These are phyloP conservation scores for Aramus guarauna DNA, from an alignment of 2,113 vertebrate species.

Conservation along the genomic window DNA sequence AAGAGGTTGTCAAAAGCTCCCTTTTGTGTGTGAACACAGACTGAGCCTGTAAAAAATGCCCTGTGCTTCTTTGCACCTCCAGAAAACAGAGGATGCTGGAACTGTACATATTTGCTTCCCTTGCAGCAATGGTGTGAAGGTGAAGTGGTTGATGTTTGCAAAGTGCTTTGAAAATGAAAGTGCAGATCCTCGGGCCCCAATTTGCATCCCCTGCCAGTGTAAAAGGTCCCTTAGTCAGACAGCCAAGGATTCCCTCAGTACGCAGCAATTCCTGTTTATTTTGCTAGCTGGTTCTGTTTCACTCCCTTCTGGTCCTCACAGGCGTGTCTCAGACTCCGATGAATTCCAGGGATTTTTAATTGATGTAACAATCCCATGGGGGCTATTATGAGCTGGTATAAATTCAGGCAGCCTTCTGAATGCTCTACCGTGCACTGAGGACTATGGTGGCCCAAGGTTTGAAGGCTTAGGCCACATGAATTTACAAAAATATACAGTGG, in stretches of 20 bases:
- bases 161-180: slow-evolving; percentile 67
- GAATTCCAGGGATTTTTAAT: slow-evolving; percentile 51
- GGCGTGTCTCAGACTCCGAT: not conserved
- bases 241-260: slow-evolving; percentile 56
- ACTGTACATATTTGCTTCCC: slow-evolving; percentile 57
- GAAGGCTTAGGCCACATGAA: not conserved
- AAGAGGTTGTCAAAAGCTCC: slow-evolving; percentile 9
- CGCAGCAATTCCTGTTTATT: slow-evolving; percentile 36
- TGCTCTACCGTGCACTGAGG: not conserved
- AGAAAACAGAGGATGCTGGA: slow-evolving; percentile 17
- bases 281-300: slow-evolving; percentile 31
- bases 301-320: slow-evolving; percentile 37
- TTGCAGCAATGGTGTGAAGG: slow-evolving; percentile 48
- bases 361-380: not conserved
- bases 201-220: slow-evolving; percentile 60
- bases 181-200: slow-evolving; percentile 55
- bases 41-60: not conserved
- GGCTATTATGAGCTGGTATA: not conserved
- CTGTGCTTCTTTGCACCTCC: slow-evolving; percentile 26
- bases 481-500: not conserved
- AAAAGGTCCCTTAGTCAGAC: slow-evolving; percentile 52
- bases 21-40: not conserved
- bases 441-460: not conserved
- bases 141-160: slow-evolving; percentile 61
- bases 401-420: not conserved